Base-by-base conservation (phyloP, 2,888 invertebrate genomes). In the Caenorhabditis afra region DNA sequence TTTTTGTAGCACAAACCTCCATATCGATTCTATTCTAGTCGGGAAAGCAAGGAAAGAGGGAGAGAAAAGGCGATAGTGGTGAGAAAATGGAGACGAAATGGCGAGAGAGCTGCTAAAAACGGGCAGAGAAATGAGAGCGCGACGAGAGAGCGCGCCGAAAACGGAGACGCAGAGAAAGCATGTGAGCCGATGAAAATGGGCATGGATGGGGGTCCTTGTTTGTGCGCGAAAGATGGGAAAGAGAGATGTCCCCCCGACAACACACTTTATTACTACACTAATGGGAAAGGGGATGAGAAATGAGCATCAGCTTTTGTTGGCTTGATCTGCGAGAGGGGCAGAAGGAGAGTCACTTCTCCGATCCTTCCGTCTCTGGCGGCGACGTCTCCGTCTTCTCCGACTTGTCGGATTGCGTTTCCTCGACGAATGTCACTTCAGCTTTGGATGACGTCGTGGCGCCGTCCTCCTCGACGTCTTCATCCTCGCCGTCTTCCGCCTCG, bases 1-100 rank as follows among this genome's bases (percentile, higher is more conserved):
- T 12, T 12, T 11, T 49, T 39, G n/a, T 18, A 22, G 22, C 37
- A 44, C 58, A 18, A 29, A 58, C 50, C 59, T 68, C 68, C 58
- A 52, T 68, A 37, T 52, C 29, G 52, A 52, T 52, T 35, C 16
- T 20, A 39, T 14, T 55, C 10, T 39, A 3, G 22, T 14, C 11
- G 64, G 23, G 55, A 45, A 22, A 29, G 23, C 18, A 11, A 41
- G 41, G 11, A 41, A 41, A 14, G 41, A 37, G 37, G 37, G 37
- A 37, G 37, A 41, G 41, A 41, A 14, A 11, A 14, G 14, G 11
- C 3, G 58, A 58, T 22, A 12, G 35, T 11, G 20, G 35, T 18
- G 49, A 52, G 53, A 23, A 44, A 41, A 14, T 16, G 65, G 16
- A 22, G 23, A 22, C 52, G 39, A 45, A 22, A 57, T 37, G 20